phyloP scores from a whole-genome alignment of 2,113 vertebrate species.

The Varanus komodoensis region DNA sequence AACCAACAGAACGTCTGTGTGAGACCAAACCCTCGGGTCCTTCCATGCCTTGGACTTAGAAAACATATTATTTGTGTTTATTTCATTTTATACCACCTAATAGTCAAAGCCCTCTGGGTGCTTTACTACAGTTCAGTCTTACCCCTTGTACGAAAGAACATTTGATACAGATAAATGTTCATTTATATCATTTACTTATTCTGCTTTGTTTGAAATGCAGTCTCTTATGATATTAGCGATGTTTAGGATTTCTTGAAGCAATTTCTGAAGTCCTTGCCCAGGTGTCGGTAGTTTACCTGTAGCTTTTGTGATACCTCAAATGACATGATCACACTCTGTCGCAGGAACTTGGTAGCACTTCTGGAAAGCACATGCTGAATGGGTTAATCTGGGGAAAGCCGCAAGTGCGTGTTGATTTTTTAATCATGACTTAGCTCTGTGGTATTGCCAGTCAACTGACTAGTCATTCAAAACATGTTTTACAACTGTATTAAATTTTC shows the following conservation, averaged over 20 bases:
- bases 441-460: not conserved
- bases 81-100: too few relatives aligned
- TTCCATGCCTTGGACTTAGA: too few relatives aligned
- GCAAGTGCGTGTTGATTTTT: not conserved
- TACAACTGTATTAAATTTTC: not conserved
- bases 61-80: too few relatives aligned
- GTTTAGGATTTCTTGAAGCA: not conserved
- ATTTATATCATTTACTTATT: too few relatives aligned
- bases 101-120: too few relatives aligned
- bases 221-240: not conserved
- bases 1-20: too few relatives aligned
- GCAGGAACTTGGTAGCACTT: not conserved
- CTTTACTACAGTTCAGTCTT: too few relatives aligned
- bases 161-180: too few relatives aligned
- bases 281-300: not conserved
- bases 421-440: not conserved
- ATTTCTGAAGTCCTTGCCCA: not conserved
- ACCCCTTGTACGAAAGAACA: too few relatives aligned
- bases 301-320: not conserved
- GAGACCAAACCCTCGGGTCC: too few relatives aligned
- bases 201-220: not conserved
- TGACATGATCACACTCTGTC: not conserved
- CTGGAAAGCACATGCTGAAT: not conserved
- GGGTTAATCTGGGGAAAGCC: not conserved
- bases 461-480: not conserved